phyloP scores from a whole-genome alignment of 2,888 invertebrate species.

The Parelbella ahira region DNA sequence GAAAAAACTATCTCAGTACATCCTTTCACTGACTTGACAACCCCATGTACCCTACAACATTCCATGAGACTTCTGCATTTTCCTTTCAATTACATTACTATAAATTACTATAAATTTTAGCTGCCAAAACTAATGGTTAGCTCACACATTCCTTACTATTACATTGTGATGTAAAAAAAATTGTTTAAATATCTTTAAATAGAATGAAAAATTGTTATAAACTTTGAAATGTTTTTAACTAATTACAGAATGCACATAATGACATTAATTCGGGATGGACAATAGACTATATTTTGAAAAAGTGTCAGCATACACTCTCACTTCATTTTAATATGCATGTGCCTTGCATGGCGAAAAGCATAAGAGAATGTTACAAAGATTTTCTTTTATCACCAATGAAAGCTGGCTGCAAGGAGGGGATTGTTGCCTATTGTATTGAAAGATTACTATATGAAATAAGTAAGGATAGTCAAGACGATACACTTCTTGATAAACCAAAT shows the following conservation, averaged over 20 bases:
- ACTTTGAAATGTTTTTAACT: too few relatives aligned
- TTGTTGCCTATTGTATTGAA: slow-evolving; percentile 64
- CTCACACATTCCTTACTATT: too few relatives aligned
- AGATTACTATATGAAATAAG: slow-evolving; percentile 62
- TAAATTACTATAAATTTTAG: too few relatives aligned
- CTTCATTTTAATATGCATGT: slow-evolving; percentile 61
- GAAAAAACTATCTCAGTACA: too few relatives aligned
- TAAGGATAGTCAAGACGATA: slow-evolving; percentile 50
- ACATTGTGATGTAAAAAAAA: too few relatives aligned
- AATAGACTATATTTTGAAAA: slow-evolving; percentile 48
- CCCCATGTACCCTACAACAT: too few relatives aligned
- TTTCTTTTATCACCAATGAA: slow-evolving; percentile 60
- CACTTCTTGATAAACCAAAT: slow-evolving; percentile 56
- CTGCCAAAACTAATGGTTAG: too few relatives aligned
- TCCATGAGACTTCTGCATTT: too few relatives aligned
- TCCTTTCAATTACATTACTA: too few relatives aligned
- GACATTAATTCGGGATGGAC: slow-evolving; percentile 48
- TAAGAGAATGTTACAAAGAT: slow-evolving; percentile 54
- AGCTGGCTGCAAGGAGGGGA: slow-evolving; percentile 53
- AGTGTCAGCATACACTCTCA: slow-evolving; percentile 56
- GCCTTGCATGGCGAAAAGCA: slow-evolving; percentile 49
- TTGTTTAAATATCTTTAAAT: too few relatives aligned
- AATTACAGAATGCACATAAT: slow-evolving; percentile 69
- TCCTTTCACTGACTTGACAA: too few relatives aligned
- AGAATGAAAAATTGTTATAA: too few relatives aligned